Evolutionary conservation across 2,113 vertebrate species (phyloP).

Genomic region (Alosa alosa): DNA sequence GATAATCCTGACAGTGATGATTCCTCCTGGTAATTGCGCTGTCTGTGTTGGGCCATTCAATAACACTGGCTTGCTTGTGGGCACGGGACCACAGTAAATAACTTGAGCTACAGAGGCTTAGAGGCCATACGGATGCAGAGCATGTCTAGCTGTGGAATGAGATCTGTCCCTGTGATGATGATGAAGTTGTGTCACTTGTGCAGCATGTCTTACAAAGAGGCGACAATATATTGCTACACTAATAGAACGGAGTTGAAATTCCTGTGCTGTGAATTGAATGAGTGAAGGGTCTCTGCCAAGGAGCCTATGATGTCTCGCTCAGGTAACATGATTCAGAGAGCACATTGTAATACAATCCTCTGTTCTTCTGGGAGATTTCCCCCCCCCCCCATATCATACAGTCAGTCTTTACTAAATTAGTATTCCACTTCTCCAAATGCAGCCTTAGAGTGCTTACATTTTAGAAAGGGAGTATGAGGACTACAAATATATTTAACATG

Average conservation of each 20-base stretch:
- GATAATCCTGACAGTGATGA: conserved; percentile 17
- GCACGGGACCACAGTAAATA: neutral
- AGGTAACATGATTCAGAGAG: neutral
- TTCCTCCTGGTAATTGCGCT: neutral
- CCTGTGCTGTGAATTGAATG: neutral
- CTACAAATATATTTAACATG: neutral
- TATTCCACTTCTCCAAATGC: conserved; percentile 8
- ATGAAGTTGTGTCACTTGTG: neutral
- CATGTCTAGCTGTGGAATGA: neutral
- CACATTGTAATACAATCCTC: neutral
- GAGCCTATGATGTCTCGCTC: neutral
- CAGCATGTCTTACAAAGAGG: neutral
- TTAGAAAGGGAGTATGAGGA: neutral
- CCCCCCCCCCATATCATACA: neutral
- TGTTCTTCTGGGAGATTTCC: neutral
- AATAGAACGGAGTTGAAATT: neutral
- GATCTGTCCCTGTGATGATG: neutral
- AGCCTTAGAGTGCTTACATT: neutral
- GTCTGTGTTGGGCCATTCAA: neutral
- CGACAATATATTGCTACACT: neutral
- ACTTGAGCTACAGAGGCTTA: neutral
- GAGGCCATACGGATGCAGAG: neutral
- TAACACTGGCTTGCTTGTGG: neutral
- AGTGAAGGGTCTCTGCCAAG: neutral
- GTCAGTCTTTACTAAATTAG: neutral